A percentile compares a stretch with the other conserved stretches of the same genome.
These are phyloP conservation scores for Sminthurinus signatus DNA, from an alignment of 1,140 invertebrate species.

Conservation along the genomic window DNA sequence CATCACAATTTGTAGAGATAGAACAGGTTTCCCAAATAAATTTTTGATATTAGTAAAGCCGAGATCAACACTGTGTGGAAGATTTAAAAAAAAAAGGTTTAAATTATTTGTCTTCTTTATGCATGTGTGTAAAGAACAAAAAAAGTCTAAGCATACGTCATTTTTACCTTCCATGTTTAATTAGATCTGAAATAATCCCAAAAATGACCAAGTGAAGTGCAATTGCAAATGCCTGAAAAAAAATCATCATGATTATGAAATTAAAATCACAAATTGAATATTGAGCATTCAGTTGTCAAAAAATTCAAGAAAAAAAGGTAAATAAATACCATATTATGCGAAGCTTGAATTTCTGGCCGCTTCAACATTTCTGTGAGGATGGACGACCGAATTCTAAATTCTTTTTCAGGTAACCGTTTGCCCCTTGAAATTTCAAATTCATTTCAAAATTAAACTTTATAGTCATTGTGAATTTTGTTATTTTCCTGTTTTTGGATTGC, in stretches of 20 bases:
- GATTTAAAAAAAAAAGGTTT: background rate
- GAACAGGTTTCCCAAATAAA: constrained; percentile 23
- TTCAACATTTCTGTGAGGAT: constrained; percentile 65
- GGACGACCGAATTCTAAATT: constrained; percentile 63
- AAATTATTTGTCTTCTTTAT: background rate
- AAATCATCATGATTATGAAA: background rate
- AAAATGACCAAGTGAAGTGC: background rate
- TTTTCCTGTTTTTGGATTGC: constrained; percentile 58
- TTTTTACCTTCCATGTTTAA: background rate
- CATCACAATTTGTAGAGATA: constrained; percentile 3
- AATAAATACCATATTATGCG: background rate
- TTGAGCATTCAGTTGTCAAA: background rate
- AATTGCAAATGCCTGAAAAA: background rate
- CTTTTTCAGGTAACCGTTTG: constrained; percentile 52
- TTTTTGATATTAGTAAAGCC: constrained; percentile 20
- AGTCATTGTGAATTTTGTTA: constrained; percentile 84
- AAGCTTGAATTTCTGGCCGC: background rate
- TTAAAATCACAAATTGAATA: background rate
- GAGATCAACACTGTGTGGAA: constrained; percentile 24
- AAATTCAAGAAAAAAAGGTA: background rate
- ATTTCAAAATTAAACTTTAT: constrained; percentile 52
- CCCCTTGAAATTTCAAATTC: background rate
- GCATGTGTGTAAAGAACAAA: background rate
- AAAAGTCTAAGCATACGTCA: background rate
- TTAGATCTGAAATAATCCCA: background rate